These are phyloP conservation scores for Podabrus alpinus DNA, from an alignment of 2,888 invertebrate genomes.

Conservation along the genomic window DNA sequence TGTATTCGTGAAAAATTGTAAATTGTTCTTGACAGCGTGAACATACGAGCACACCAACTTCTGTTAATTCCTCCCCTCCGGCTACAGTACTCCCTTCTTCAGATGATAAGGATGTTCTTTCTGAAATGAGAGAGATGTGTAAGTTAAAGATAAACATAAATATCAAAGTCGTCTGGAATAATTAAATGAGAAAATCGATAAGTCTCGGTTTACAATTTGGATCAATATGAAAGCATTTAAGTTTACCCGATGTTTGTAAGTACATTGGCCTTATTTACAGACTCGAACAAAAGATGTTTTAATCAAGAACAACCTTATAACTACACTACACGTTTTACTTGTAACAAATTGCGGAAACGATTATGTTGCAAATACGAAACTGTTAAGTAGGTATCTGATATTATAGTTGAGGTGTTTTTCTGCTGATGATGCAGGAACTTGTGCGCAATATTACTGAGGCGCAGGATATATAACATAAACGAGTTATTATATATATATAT, in stretches of 20 bases:
- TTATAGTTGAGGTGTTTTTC: background rate
- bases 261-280: background rate
- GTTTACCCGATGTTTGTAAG: background rate
- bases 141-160: background rate
- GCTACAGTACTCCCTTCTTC: slow-evolving; percentile 33
- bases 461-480: slow-evolving; percentile 47
- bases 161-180: background rate
- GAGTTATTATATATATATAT: slow-evolving; percentile 57
- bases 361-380: background rate
- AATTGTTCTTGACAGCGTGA: slow-evolving; percentile 70
- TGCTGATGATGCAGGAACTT: background rate
- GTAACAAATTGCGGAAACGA: background rate
- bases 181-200: background rate
- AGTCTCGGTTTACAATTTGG: background rate
- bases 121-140: slow-evolving; percentile 35
- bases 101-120: slow-evolving; percentile 33
- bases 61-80: slow-evolving; percentile 43
- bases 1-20: slow-evolving; percentile 65
- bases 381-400: background rate
- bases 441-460: slow-evolving; percentile 19
- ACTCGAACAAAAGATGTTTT: background rate
- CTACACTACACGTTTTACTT: background rate
- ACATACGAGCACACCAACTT: slow-evolving; percentile 60
- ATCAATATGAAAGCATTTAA: background rate
- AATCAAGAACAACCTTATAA: background rate